Evolutionary conservation across 2,888 invertebrate species (phyloP), one percentile per base, ranked within the genome.

Genomic region (Hypena proboscidalis): DNA sequence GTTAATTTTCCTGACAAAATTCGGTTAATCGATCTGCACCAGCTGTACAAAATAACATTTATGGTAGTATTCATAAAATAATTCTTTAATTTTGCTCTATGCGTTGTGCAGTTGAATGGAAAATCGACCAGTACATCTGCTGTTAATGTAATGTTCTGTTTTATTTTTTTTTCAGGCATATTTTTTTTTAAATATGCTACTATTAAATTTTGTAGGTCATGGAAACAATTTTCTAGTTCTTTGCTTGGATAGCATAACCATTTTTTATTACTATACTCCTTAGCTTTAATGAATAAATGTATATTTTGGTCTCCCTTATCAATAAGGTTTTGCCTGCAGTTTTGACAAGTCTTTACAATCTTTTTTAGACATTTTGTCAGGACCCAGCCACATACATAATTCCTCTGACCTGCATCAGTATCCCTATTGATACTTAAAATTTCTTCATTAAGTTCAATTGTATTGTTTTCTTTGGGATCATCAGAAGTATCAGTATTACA

Each of bases 11-110:
- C 43, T 1, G n/a, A 15, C 20, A 36, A 35, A 32, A 43, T 41
- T 22, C 47, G 19, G 30, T 38, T 45, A 5, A 46, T 20, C 14
- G 50, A 51, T 13, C 41, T 23, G 26, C 41, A 45, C 44, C 38
- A 50, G 42, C 50, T 50, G 15, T 31, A 42, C 26, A 45, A 35
- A 3, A 50, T 22, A 17, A 42, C 22, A 26, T 45, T 37, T 14
- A 43, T 15, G 21, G 21, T 20, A 21, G 15, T 37, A 31, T 42
- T 22, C 6, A 4, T 17, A 36, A 36, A 42, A 23, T 36, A 31
- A 6, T 8, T 5, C 9, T 7, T 31, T 26, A 33, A 33, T 22
- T 31, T 25, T 9, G 29, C 35, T 25, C 31, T 36, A 17, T 42
- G 42, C n/a, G 2, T 37, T 3, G 13, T 14, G 17, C 37, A 44